A percentile compares a stretch with the other conserved stretches of the same genome.
phyloP scores from a whole-genome alignment of 2,797 vertebrate species.

The Orientallactaga sibirica region DNA sequence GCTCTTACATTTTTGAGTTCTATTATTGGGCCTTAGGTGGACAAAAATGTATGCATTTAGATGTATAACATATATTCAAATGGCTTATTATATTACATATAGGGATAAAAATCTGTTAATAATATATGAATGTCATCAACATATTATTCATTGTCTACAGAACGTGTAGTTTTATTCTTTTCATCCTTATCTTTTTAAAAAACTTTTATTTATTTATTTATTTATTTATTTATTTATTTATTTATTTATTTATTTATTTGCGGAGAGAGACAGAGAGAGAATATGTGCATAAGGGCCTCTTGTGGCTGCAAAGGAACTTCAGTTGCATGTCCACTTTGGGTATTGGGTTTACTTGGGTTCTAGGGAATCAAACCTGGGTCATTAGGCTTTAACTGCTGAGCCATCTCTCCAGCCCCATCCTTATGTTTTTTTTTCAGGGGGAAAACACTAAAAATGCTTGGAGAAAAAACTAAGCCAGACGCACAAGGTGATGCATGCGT shows the following conservation, averaged over 20 bases:
- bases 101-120: constrained; percentile 49
- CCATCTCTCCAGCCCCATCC: not conserved
- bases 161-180: constrained; percentile 34
- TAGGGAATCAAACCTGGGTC: too few relatives aligned
- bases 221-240: too few relatives aligned
- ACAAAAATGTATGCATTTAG: constrained; percentile 40
- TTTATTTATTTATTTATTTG: too few relatives aligned
- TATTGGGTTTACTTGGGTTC: too few relatives aligned
- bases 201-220: too few relatives aligned
- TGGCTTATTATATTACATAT: constrained; percentile 20
- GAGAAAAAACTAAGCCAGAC: constrained; percentile 5
- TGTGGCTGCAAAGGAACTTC: too few relatives aligned
- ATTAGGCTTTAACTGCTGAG: too few relatives aligned
- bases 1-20: not conserved
- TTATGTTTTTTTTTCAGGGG: not conserved
- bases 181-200: constrained; percentile 30
- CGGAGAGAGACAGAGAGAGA: too few relatives aligned
- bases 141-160: constrained; percentile 21
- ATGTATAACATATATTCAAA: constrained; percentile 39
- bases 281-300: too few relatives aligned
- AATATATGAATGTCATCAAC: constrained; percentile 26
- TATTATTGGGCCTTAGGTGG: not conserved
- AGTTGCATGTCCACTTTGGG: too few relatives aligned
- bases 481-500: too few relatives aligned
- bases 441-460: not conserved